Conservation (phyloP, 2,888 invertebrate species). For the Amiota communis region DNA sequence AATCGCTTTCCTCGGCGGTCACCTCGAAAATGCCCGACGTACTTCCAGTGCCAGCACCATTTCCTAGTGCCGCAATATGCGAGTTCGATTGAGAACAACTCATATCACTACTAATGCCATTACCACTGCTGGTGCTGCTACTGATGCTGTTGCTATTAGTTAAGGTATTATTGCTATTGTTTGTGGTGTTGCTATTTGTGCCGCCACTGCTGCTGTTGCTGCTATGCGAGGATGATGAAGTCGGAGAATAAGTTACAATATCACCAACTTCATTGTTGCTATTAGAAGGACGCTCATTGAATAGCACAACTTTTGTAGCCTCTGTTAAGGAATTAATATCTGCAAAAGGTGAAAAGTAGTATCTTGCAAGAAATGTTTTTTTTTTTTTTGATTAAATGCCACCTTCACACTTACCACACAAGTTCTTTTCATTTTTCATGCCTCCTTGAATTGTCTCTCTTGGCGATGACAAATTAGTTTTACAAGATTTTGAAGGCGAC, state of each 20-base stretch:
- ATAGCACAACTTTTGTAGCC: slow-evolving; percentile 61
- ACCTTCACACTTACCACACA: slow-evolving; percentile 52
- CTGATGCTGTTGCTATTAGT: slow-evolving; percentile 43
- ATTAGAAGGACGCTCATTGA: slow-evolving; percentile 56
- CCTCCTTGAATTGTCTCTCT: slow-evolving; percentile 53
- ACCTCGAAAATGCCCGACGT: slow-evolving; percentile 58
- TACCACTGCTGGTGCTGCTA: slow-evolving; percentile 22
- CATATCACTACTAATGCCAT: slow-evolving; percentile 8
- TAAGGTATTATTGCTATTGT: slow-evolving; percentile 49
- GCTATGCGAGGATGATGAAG: slow-evolving; percentile 32
- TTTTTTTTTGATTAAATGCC: background rate
- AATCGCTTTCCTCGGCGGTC: slow-evolving; percentile 65
- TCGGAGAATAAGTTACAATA: background rate
- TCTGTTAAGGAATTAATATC: slow-evolving; percentile 64
- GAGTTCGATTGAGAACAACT: background rate
- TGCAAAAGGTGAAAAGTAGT: slow-evolving; percentile 34
- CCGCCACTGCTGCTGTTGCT: slow-evolving; percentile 48
- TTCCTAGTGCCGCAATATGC: background rate
- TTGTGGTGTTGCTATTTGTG: slow-evolving; percentile 44
- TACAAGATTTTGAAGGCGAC: slow-evolving; percentile 34
- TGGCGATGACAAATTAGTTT: slow-evolving; percentile 5
- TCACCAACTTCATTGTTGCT: slow-evolving; percentile 40
- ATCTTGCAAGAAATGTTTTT: background rate
- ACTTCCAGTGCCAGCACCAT: background rate
- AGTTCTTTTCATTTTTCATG: slow-evolving; percentile 60